phyloP scores from a whole-genome alignment of 2,888 invertebrate species.

The Cremastinae sp. region DNA sequence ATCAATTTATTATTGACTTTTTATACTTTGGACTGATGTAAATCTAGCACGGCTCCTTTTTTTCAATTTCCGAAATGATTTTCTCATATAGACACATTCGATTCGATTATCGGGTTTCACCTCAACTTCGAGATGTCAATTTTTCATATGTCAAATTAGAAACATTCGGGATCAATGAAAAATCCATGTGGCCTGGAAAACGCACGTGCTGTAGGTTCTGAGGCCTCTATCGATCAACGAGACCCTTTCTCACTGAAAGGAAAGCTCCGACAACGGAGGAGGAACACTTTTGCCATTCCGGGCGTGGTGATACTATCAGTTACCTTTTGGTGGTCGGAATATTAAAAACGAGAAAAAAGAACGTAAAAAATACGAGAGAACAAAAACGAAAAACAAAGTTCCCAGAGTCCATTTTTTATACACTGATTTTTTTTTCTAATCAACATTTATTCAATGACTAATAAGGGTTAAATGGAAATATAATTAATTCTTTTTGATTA shows the following conservation, averaged over 20 bases:
- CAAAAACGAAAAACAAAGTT: conserved; percentile 32
- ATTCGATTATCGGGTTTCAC: conserved; percentile 74
- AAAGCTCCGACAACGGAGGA: conserved; percentile 36
- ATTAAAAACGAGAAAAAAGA: conserved; percentile 22
- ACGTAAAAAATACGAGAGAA: conserved; percentile 17
- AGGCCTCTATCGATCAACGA: conserved; percentile 52
- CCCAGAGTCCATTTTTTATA: conserved; percentile 41
- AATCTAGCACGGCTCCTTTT: too few species aligned
- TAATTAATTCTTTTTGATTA: conserved; percentile 3
- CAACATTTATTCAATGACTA: conserved; percentile 30
- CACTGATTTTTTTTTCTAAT: conserved; percentile 35
- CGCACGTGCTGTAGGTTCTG: conserved; percentile 50
- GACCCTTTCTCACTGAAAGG: conserved; percentile 18
- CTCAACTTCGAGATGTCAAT: conserved; percentile 77
- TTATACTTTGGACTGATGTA: too few species aligned
- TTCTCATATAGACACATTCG: conserved; percentile 6
- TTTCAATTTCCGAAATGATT: background rate
- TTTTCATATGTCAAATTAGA: conserved; percentile 58
- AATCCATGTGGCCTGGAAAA: conserved; percentile 27
- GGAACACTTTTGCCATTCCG: conserved; percentile 48
- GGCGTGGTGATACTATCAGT: conserved; percentile 59
- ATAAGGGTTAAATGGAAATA: conserved; percentile 3
- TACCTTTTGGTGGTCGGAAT: conserved; percentile 53
- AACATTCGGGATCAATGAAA: conserved; percentile 43
- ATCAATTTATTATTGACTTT: too few species aligned